A percentile compares a stretch with the other conserved stretches of the same genome.
Evolutionary conservation across 2,113 vertebrate genomes (phyloP).

Genomic region (Ptilonorhynchus violaceus): DNA sequence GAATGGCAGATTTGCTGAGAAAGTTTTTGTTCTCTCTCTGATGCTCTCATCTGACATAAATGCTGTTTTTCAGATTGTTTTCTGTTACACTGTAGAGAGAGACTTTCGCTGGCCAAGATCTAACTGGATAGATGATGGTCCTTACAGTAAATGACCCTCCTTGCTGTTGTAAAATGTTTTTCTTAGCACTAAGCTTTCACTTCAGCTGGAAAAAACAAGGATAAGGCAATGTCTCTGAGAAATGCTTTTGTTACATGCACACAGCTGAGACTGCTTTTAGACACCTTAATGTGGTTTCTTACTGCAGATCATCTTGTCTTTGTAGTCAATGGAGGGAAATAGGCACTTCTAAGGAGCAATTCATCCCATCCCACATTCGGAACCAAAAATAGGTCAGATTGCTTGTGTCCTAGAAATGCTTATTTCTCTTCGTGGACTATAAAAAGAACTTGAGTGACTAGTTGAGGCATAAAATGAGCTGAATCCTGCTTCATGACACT

Average conservation of each 20-base stretch:
- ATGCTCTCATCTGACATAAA: background rate
- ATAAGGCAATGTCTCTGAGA: background rate
- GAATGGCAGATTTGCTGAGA: background rate
- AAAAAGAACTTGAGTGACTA: background rate
- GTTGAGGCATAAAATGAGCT: background rate
- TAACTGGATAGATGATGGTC: background rate
- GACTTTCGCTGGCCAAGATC: background rate
- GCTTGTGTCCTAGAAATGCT: conserved; percentile 31
- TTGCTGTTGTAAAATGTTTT: background rate
- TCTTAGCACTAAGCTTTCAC: background rate
- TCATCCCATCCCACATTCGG: background rate
- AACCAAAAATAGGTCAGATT: conserved; percentile 20
- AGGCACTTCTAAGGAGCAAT: background rate
- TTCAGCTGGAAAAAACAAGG: background rate
- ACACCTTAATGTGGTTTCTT: background rate
- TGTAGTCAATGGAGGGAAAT: background rate
- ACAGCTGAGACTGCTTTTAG: background rate
- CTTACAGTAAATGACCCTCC: background rate
- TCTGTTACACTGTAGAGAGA: background rate
- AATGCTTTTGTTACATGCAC: background rate
- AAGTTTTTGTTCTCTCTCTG: background rate
- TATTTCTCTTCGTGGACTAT: background rate
- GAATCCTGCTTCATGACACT: background rate
- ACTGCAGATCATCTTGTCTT: background rate
- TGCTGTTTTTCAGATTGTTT: background rate